A percentile compares a stretch with the other conserved stretches of the same genome.
Evolutionary conservation across 2,888 invertebrate genomes (phyloP).

Genomic region (Sarcophaga subvicina): DNA sequence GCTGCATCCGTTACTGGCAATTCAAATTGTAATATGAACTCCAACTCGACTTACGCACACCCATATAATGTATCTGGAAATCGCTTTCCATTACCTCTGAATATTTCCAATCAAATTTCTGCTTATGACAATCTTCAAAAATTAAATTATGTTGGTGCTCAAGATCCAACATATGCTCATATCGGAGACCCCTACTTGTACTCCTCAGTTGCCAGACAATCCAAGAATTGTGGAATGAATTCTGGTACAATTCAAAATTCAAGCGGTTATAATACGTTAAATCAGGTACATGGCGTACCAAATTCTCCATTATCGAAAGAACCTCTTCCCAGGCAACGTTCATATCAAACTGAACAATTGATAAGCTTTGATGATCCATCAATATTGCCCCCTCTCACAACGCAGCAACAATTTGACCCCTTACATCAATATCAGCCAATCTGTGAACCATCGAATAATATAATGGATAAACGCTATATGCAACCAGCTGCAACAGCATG

Average conservation of each 20-base stretch:
- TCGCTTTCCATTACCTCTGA: slow-evolving; percentile 80
- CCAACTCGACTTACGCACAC: slow-evolving; percentile 72
- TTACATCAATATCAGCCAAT: slow-evolving; percentile 10
- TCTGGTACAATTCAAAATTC: not conserved
- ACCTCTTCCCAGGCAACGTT: slow-evolving; percentile 75
- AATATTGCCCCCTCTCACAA: slow-evolving; percentile 42
- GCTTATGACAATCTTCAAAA: slow-evolving; percentile 71
- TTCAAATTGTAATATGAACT: slow-evolving; percentile 52
- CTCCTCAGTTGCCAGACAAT: slow-evolving; percentile 71
- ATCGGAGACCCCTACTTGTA: slow-evolving; percentile 73
- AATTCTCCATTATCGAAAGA: slow-evolving; percentile 58
- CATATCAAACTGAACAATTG: slow-evolving; percentile 77
- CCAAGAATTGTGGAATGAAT: slow-evolving; percentile 38
- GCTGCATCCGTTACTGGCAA: not conserved
- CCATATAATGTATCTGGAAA: slow-evolving; percentile 81
- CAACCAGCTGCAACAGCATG: not conserved
- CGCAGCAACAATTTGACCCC: slow-evolving; percentile 70
- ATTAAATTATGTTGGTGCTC: slow-evolving; percentile 59
- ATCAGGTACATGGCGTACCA: slow-evolving; percentile 22
- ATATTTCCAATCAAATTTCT: slow-evolving; percentile 79
- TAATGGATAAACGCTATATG: slow-evolving; percentile 44
- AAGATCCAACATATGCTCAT: slow-evolving; percentile 69
- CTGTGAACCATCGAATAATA: slow-evolving; percentile 29
- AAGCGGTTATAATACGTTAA: slow-evolving; percentile 20
- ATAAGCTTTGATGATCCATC: slow-evolving; percentile 79